A percentile compares a stretch with the other conserved stretches of the same genome.
These are phyloP conservation scores for Dimorphilus gyrociliatus DNA, from an alignment of 2,888 invertebrate species.

Conservation along the genomic window DNA sequence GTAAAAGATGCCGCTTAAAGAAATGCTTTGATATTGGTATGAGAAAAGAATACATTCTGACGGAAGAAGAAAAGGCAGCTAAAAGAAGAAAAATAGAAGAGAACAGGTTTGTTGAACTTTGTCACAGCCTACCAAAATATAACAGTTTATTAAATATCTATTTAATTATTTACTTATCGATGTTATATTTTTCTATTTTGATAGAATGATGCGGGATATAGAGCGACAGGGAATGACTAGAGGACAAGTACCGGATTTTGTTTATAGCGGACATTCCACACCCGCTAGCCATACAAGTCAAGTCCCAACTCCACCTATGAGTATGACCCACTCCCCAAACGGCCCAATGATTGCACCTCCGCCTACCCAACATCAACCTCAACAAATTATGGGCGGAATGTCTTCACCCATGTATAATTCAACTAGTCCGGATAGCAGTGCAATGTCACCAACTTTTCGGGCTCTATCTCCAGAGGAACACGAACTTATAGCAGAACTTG, in stretches of 20 bases:
- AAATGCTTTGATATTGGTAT: conserved; percentile 89
- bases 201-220: conserved; percentile 6
- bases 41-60: conserved; percentile 94
- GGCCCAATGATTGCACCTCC: conserved; percentile 6
- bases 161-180: no score
- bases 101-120: conserved; percentile 46
- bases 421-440: no score
- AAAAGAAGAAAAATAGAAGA: conserved; percentile 77
- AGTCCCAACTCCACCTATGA: conserved; percentile 4
- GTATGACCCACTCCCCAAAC: conserved; percentile 2
- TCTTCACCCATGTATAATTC: no score
- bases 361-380: no score
- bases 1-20: conserved; percentile 83
- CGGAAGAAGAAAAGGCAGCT: conserved; percentile 59
- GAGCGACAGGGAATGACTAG: conserved; percentile 3
- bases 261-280: background rate
- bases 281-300: background rate
- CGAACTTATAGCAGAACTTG: background rate
- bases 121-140: no score
- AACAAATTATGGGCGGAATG: no score
- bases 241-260: background rate
- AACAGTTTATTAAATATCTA: no score
- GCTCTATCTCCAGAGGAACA: background rate
- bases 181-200: no score
- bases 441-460: no score